Evolutionary conservation across 1,140 invertebrate species (phyloP).

Genomic region (Solenopsis invicta): DNA sequence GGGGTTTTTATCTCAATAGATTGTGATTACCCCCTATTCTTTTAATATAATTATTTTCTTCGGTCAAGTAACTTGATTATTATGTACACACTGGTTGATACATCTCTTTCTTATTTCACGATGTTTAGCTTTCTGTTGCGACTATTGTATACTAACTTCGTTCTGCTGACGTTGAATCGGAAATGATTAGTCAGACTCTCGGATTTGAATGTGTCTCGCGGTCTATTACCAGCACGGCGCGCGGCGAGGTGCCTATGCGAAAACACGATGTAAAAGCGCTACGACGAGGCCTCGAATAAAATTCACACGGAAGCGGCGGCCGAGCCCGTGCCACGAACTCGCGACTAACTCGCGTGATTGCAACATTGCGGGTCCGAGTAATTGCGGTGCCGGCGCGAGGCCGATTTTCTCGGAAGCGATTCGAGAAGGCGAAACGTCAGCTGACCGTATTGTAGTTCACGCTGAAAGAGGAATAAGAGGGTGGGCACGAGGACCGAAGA

Average conservation of each 20-base stretch:
- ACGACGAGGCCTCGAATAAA: constrained; percentile 58
- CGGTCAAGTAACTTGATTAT: neutral
- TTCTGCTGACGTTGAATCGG: neutral
- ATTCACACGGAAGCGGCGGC: constrained; percentile 67
- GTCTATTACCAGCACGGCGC: neutral
- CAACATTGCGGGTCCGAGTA: constrained; percentile 68
- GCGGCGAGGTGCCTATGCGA: neutral
- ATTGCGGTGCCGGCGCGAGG: constrained; percentile 68
- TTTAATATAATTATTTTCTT: neutral
- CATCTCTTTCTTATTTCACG: neutral
- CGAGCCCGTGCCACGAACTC: constrained; percentile 58
- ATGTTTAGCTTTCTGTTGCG: neutral
- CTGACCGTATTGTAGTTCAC: constrained; percentile 63
- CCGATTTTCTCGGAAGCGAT: constrained; percentile 74
- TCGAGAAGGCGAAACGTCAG: constrained; percentile 72
- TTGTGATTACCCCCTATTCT: too few species aligned
- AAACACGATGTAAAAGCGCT: constrained; percentile 30
- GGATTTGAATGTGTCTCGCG: neutral
- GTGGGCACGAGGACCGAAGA: constrained; percentile 50
- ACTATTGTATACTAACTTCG: neutral
- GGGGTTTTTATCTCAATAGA: neutral
- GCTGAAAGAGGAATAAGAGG: constrained; percentile 64
- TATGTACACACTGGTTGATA: neutral
- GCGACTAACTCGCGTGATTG: constrained; percentile 71
- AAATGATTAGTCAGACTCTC: neutral